Conservation (phyloP, 2,888 invertebrate species). For the Bugulina stolonifera region DNA sequence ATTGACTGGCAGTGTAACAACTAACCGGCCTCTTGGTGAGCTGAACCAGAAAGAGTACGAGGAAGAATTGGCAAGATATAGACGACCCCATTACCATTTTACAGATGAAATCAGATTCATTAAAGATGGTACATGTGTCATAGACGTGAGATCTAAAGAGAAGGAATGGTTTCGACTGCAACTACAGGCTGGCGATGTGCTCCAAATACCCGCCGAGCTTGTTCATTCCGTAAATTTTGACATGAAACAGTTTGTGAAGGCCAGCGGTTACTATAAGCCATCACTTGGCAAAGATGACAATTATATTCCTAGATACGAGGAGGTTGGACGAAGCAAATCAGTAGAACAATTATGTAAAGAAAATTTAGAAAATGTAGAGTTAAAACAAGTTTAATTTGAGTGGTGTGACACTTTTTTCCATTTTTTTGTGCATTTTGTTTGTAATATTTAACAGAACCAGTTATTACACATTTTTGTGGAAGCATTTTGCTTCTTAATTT, state of each 20-base stretch:
- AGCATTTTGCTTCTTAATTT: no score
- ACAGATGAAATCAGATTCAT: conserved; percentile 10
- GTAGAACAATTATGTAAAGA: not conserved
- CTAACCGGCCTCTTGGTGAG: conserved; percentile 9
- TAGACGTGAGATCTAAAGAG: not conserved
- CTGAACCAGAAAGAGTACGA: conserved; percentile 5
- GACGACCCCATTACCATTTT: conserved; percentile 6
- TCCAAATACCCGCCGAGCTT: not conserved
- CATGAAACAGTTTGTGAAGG: conserved; percentile 6
- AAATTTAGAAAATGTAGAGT: not conserved
- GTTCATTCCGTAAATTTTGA: not conserved
- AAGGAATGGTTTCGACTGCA: not conserved
- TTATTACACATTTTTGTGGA: no score
- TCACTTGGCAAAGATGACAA: not conserved
- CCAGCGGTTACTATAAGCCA: not conserved
- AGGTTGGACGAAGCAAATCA: not conserved
- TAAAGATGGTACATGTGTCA: not conserved
- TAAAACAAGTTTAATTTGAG: not conserved
- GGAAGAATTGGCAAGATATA: conserved; percentile 1
- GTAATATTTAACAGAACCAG: no score
- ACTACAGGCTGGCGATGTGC: not conserved
- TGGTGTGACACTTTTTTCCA: no score
- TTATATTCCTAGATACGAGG: conserved; percentile 8
- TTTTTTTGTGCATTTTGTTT: no score
- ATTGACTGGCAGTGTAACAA: not conserved